These are phyloP conservation scores for Arrhamphus sclerolepis DNA, from an alignment of 2,797 vertebrate species.

Conservation along the genomic window DNA sequence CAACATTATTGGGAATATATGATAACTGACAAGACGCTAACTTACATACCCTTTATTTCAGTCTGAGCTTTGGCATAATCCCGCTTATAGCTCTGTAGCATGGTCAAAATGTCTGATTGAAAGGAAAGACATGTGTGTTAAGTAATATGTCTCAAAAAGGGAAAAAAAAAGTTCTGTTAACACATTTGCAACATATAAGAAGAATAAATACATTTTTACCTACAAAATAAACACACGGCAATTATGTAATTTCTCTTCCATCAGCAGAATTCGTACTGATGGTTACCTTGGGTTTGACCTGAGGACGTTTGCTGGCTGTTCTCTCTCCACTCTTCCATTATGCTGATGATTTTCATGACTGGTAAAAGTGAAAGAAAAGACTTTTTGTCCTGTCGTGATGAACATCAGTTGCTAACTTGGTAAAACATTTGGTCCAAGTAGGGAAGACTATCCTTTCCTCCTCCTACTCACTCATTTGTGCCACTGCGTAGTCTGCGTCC, in stretches of 20 bases:
- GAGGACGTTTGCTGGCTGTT: slow-evolving; percentile 6
- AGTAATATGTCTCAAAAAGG: neutral
- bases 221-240: neutral
- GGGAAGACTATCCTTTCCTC: neutral
- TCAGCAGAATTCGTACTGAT: neutral
- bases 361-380: slow-evolving; percentile 10
- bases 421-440: too few species aligned
- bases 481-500: slow-evolving; percentile 1
- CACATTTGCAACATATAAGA: neutral
- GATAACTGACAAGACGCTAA: too few species aligned
- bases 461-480: slow-evolving; percentile 56
- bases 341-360: slow-evolving; percentile 38
- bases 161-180: neutral
- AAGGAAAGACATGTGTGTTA: neutral
- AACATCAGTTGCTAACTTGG: neutral
- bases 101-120: slow-evolving; percentile 30
- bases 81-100: slow-evolving; percentile 30
- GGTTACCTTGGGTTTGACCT: slow-evolving; percentile 21
- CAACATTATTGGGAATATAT: neutral
- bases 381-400: neutral
- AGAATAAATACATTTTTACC: too few species aligned
- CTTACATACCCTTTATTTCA: slow-evolving; percentile 30
- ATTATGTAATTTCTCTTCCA: neutral
- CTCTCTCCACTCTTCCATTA: slow-evolving; percentile 42
- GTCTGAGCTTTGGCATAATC: slow-evolving; percentile 28